Conservation (phyloP, 2,797 vertebrate genomes). For the Ptychadena robeensis region DNA sequence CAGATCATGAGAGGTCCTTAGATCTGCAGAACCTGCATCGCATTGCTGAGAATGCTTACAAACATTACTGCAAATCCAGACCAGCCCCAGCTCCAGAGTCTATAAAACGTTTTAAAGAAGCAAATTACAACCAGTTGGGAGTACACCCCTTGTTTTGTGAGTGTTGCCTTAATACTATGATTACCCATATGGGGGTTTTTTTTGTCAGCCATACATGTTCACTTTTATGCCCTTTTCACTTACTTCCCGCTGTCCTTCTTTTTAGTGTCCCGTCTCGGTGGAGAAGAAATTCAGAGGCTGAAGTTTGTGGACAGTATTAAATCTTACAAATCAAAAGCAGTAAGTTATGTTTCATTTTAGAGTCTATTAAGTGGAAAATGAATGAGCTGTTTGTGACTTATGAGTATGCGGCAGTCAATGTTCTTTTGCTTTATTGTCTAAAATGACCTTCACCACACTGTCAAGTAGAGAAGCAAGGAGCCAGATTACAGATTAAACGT, state of each 20-base stretch:
- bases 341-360: slow-evolving; percentile 71
- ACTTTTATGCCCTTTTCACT: neutral
- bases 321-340: slow-evolving; percentile 86
- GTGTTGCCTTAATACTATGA: slow-evolving; percentile 57
- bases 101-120: slow-evolving; percentile 87
- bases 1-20: slow-evolving; percentile 76
- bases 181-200: neutral
- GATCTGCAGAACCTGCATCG: slow-evolving; percentile 84
- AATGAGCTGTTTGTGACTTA: too few relatives aligned
- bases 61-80: slow-evolving; percentile 91
- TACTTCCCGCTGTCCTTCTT: too few relatives aligned
- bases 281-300: slow-evolving; percentile 85
- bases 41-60: slow-evolving; percentile 87
- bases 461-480: too few relatives aligned
- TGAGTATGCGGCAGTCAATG: too few relatives aligned
- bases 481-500: too few relatives aligned
- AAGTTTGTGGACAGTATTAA: slow-evolving; percentile 90
- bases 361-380: too few relatives aligned
- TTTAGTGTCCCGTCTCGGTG: slow-evolving; percentile 82
- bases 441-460: too few relatives aligned
- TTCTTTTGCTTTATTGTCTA: too few relatives aligned
- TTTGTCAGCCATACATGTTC: neutral
- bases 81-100: slow-evolving; percentile 88
- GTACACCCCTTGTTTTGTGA: slow-evolving; percentile 92
- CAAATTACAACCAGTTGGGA: slow-evolving; percentile 79